Conservation (phyloP, 2,888 invertebrate species). For the Catocala sponsa region DNA sequence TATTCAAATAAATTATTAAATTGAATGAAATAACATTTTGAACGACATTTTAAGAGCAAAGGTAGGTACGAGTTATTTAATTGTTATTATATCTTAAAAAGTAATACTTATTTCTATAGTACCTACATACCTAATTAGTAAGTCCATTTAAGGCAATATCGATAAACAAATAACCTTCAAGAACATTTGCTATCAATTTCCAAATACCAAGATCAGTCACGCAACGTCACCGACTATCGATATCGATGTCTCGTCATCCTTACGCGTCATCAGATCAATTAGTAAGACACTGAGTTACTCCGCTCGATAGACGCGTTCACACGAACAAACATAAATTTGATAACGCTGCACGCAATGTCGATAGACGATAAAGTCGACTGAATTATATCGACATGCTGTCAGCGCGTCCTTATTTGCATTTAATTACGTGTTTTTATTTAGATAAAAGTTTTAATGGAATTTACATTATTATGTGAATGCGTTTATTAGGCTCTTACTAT, state of each 20-base stretch:
- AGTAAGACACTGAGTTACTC: conserved; percentile 76
- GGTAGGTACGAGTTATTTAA: too few relatives aligned
- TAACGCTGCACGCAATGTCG: conserved; percentile 73
- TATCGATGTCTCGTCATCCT: conserved; percentile 20
- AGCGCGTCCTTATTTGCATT: conserved; percentile 76
- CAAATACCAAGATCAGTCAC: conserved; percentile 5
- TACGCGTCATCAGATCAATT: conserved; percentile 67
- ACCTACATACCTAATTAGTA: too few relatives aligned
- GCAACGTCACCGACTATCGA: conserved; percentile 10
- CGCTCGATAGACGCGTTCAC: conserved; percentile 64
- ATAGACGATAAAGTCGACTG: conserved; percentile 73
- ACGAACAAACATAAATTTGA: conserved; percentile 74
- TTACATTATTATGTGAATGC: conserved; percentile 21
- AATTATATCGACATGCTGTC: conserved; percentile 76
- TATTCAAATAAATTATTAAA: too few relatives aligned
- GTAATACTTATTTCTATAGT: too few relatives aligned
- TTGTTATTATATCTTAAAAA: too few relatives aligned
- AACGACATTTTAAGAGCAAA: too few relatives aligned
- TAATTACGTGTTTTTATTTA: conserved; percentile 60
- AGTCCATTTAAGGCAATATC: neutral
- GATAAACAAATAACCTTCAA: neutral
- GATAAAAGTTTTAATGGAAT: conserved; percentile 43
- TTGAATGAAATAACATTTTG: too few relatives aligned
- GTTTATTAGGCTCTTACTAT: neutral
- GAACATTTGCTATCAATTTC: neutral